Conservation (phyloP, 2,797 vertebrate genomes). For the Zenarchopterus dispar region DNA sequence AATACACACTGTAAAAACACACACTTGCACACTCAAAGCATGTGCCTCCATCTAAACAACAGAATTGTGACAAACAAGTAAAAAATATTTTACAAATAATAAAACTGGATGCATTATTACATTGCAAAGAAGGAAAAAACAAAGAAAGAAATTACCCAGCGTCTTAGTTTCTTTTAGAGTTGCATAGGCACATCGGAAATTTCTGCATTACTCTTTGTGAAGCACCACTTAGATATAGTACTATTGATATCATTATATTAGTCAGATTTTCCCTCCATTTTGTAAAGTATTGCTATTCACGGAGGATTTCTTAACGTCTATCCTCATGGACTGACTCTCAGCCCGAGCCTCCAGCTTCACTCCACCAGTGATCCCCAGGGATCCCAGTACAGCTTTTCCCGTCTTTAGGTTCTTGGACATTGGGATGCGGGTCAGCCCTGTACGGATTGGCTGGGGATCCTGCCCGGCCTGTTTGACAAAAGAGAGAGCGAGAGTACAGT, state of each 20-base stretch:
- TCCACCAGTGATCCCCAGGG: slow-evolving; percentile 89
- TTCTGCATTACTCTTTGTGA: slow-evolving; percentile 22
- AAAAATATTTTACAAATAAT: slow-evolving; percentile 39
- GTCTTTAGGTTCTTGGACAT: slow-evolving; percentile 99
- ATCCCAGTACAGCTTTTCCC: slow-evolving; percentile 91
- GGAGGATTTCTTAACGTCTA: slow-evolving; percentile 94
- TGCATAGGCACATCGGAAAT: slow-evolving; percentile 3
- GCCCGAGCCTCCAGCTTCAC: slow-evolving; percentile 92
- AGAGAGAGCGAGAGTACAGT: slow-evolving; percentile 44
- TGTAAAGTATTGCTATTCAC: slow-evolving; percentile 83
- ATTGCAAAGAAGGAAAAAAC: slow-evolving; percentile 25
- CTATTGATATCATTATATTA: slow-evolving; percentile 1
- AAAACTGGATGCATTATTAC: slow-evolving; percentile 24
- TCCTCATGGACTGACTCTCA: slow-evolving; percentile 96
- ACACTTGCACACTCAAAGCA: background rate
- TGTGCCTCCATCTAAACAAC: slow-evolving; percentile 28
- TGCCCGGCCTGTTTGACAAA: slow-evolving; percentile 84
- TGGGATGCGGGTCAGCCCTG: slow-evolving; percentile 95
- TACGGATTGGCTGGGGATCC: slow-evolving; percentile 87
- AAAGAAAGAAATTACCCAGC: slow-evolving; percentile 10
- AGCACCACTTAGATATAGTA: slow-evolving; percentile 26
- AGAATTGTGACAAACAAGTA: slow-evolving; percentile 43
- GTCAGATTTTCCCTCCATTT: slow-evolving; percentile 90
- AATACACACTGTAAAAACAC: slow-evolving; percentile 45
- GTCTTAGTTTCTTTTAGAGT: slow-evolving; percentile 4